Percentiles rank a stretch among this genome's conserved stretches.
These are phyloP conservation scores for Pseudolaguvia tuberculata DNA, from an alignment of 2,113 vertebrate genomes.

Conservation along the genomic window DNA sequence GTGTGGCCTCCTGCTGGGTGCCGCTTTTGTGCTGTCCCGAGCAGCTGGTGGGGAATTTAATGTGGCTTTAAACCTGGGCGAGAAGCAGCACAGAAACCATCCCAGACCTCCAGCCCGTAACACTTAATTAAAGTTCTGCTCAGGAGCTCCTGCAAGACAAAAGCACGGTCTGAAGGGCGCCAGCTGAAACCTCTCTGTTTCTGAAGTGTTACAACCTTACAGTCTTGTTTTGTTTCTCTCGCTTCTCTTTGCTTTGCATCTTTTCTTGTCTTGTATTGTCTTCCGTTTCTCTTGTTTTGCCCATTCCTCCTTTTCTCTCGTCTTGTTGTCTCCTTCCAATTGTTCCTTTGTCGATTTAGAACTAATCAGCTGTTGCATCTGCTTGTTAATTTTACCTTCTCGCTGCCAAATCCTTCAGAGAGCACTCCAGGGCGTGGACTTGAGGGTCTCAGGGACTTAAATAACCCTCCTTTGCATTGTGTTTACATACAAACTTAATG, in stretches of 20 bases:
- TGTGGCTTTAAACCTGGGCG: conserved; percentile 67
- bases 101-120: conserved; percentile 32
- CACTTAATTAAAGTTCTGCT: conserved; percentile 54
- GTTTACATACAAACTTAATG: background rate
- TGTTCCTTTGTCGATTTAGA: background rate
- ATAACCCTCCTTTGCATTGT: background rate
- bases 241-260: conserved; percentile 30
- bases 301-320: background rate
- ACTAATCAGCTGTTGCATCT: conserved; percentile 14
- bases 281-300: background rate
- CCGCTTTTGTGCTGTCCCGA: conserved; percentile 60
- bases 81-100: conserved; percentile 36
- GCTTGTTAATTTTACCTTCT: conserved; percentile 12
- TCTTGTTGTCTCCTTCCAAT: background rate
- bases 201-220: background rate
- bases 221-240: conserved; percentile 8
- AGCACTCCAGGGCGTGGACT: background rate
- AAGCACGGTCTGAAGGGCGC: conserved; percentile 4
- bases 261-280: background rate
- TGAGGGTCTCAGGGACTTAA: background rate
- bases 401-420: conserved; percentile 32
- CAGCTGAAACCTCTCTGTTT: background rate
- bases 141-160: conserved; percentile 42
- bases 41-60: conserved; percentile 62
- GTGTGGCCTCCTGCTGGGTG: conserved; percentile 51